These are phyloP conservation scores for Mythimna lalbum DNA, from an alignment of 2,888 invertebrate genomes.

Conservation along the genomic window DNA sequence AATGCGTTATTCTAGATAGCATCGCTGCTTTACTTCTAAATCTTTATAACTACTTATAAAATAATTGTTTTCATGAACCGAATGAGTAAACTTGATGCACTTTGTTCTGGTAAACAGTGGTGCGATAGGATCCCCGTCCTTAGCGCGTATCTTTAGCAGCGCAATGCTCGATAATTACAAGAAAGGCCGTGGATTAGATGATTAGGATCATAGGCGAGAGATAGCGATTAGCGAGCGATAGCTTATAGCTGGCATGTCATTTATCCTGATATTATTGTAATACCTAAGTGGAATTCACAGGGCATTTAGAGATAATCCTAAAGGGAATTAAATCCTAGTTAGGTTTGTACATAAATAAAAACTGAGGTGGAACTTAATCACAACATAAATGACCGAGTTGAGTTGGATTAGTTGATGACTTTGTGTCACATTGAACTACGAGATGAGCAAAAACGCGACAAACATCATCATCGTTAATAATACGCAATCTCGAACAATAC, in stretches of 20 bases:
- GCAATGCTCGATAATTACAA: slow-evolving; percentile 21
- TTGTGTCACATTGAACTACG: slow-evolving; percentile 14
- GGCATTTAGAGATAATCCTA: neutral
- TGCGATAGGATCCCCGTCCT: slow-evolving; percentile 18
- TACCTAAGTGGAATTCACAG: no score
- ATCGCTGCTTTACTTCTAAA: neutral
- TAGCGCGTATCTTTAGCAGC: slow-evolving; percentile 20
- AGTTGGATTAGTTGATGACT: slow-evolving; percentile 1
- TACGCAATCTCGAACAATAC: neutral
- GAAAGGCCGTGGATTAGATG: slow-evolving; percentile 20
- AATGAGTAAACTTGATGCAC: neutral
- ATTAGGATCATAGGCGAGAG: neutral
- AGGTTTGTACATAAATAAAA: neutral
- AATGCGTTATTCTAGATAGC: neutral
- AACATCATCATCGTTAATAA: slow-evolving; percentile 15
- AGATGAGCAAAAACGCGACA: slow-evolving; percentile 10
- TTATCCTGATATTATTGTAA: neutral
- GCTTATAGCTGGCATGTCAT: neutral
- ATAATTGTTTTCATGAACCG: neutral
- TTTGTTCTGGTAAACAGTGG: no score
- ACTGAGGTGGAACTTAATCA: neutral
- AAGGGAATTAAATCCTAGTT: neutral
- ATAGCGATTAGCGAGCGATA: slow-evolving; percentile 18
- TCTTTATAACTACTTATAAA: neutral
- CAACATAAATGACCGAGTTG: neutral